phyloP scores from a whole-genome alignment of 92 coral and sea anemone species.

The Chrysogorgia sp. region DNA sequence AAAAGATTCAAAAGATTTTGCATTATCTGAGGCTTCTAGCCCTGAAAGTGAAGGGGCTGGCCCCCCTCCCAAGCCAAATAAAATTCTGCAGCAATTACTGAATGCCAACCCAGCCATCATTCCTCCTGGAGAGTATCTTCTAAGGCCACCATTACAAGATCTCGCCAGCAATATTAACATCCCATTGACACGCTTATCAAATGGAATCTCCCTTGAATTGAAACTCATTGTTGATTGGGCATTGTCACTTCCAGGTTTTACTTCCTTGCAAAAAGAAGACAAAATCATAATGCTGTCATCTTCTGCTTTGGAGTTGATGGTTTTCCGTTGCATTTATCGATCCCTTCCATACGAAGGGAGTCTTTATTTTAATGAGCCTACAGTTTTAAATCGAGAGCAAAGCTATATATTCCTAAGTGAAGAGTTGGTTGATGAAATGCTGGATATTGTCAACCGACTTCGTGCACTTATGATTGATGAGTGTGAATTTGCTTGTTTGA shows the following conservation, averaged over 20 bases:
- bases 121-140: slow-evolving; percentile 81
- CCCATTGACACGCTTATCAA: slow-evolving; percentile 75
- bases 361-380: slow-evolving; percentile 79
- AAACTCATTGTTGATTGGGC: slow-evolving; percentile 97
- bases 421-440: slow-evolving; percentile 86
- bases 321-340: slow-evolving; percentile 83
- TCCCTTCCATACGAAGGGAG: slow-evolving; percentile 79
- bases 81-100: slow-evolving; percentile 72
- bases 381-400: slow-evolving; percentile 67
- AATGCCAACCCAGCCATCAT: slow-evolving; percentile 75
- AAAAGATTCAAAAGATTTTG: not conserved
- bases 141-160: slow-evolving; percentile 52
- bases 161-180: slow-evolving; percentile 63
- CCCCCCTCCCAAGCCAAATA: not conserved
- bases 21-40: slow-evolving; percentile 8
- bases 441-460: slow-evolving; percentile 85
- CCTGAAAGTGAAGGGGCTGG: slow-evolving; percentile 6
- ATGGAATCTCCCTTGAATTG: slow-evolving; percentile 84
- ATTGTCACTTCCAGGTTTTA: slow-evolving; percentile 88
- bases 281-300: slow-evolving; percentile 83
- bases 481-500: slow-evolving; percentile 94
- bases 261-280: slow-evolving; percentile 67
- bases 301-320: slow-evolving; percentile 91
- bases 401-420: slow-evolving; percentile 76
- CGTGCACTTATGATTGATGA: slow-evolving; percentile 77